Base-by-base conservation (phyloP, 37 sponge, comb jelly and placozoan genomes). In the Spongilla lacustris region DNA sequence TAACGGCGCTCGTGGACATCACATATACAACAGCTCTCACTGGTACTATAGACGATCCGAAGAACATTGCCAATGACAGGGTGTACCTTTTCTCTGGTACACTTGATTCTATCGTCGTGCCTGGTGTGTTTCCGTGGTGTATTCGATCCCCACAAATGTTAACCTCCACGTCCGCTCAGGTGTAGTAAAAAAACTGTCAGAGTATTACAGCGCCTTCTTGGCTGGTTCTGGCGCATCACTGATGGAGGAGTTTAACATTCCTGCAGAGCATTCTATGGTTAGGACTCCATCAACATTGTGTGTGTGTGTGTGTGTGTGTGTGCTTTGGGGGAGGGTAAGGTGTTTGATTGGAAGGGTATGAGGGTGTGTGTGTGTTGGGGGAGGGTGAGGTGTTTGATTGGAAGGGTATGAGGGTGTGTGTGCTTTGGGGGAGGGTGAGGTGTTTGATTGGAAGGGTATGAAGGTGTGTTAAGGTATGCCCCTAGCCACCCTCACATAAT, bases 1-100 rank as follows among this genome's bases (percentile, higher is more conserved):
- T 95, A 12, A 17, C 83, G 50, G 76, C 87, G 70, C 86, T 92
- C 41, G 83, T 92, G 11, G 27, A 69, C 8, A 87, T 90, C 32
- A 92, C 93, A 4, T 31, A 92, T 46, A 34, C 78, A 32, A 87
- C 87, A 22, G 90, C 85, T 34, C 33, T 22, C 0, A 82, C 83
- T 11, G 78, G 74, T 2, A 84, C 84, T 32, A 92, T 95, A 70
- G 93, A 92, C 32, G 0, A 36, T 21, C 78, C 91, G 24, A 28
- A 66, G 17, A 17, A 90, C 79, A 30, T 95, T 50, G 50, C n/a
- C 21, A 37, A 73, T 36, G 81, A 84, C 72, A 68, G 34, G 28
- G 89, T 95, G 29, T 92, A 83, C 66, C 74, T 92, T 28, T 86
- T 90, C 32, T 92, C 96, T 27, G 96, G 96, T 22, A 77, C 85